Conservation (phyloP, 2,888 invertebrate genomes). For the Drosophila nr. perissopoda region DNA sequence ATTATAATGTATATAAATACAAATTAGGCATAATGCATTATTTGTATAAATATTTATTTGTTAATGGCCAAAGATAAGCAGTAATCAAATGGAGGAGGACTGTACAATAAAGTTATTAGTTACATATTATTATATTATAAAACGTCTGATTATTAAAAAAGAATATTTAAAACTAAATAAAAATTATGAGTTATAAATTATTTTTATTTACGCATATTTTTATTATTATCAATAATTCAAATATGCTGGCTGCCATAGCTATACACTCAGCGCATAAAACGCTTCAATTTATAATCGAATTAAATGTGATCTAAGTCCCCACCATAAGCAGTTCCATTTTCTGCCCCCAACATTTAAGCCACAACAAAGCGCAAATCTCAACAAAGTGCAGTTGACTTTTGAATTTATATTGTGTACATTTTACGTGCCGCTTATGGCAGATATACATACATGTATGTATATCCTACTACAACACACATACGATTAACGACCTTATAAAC, state of each 20-base stretch:
- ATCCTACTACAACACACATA: slow-evolving; percentile 34
- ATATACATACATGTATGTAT: slow-evolving; percentile 8
- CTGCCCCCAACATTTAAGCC: slow-evolving; percentile 26
- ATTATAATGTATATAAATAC: not conserved
- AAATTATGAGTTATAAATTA: not conserved
- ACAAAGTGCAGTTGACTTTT: slow-evolving; percentile 61
- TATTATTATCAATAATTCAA: not conserved
- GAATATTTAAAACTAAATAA: not conserved
- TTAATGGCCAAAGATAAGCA: not conserved
- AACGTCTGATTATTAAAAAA: too few species aligned
- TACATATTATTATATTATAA: not conserved
- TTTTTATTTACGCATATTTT: too few species aligned
- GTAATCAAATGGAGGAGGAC: not conserved
- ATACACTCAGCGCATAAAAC: not conserved
- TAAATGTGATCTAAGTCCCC: not conserved
- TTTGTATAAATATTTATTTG: not conserved
- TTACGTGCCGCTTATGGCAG: slow-evolving; percentile 59
- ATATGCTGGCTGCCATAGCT: not conserved
- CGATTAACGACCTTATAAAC: slow-evolving; percentile 78
- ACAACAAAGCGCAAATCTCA: slow-evolving; percentile 34
- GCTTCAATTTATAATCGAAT: slow-evolving; percentile 2
- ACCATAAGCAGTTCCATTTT: not conserved
- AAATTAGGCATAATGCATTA: not conserved
- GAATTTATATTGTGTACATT: slow-evolving; percentile 69
- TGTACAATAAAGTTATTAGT: too few species aligned